Percentiles rank a stretch among this genome's conserved stretches.
Evolutionary conservation across 2,113 vertebrate genomes (phyloP).

Genomic region (Ctenomys sociabilis): DNA sequence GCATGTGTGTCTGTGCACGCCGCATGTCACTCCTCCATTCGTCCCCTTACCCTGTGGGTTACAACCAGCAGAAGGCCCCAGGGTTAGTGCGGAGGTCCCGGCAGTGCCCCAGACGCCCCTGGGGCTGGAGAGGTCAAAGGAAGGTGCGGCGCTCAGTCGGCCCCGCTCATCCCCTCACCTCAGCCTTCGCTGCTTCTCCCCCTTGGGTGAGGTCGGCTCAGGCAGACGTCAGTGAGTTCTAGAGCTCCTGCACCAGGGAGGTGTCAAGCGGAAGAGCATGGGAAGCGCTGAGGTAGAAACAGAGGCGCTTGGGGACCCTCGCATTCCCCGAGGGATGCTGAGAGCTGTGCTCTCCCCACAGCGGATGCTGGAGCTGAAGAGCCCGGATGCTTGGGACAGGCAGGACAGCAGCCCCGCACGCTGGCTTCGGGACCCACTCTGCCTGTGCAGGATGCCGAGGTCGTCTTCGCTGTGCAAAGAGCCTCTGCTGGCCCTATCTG

Average conservation of each 20-base stretch:
- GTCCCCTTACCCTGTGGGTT: neutral
- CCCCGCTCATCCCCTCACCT: no score
- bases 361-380: neutral
- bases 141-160: no score
- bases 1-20: no score
- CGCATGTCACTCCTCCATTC: neutral
- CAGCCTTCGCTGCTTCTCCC: neutral
- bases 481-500: no score
- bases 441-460: no score
- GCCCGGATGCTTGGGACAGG: neutral
- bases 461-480: neutral
- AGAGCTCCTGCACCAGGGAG: neutral
- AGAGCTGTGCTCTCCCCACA: neutral
- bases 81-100: no score
- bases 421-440: no score
- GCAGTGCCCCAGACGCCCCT: no score
- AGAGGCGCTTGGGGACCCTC: neutral
- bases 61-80: neutral
- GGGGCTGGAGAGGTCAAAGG: no score
- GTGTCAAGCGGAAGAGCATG: neutral
- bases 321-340: neutral
- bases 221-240: neutral
- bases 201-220: neutral
- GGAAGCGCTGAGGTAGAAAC: no score
- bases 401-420: no score